phyloP scores from a whole-genome alignment of 2,888 invertebrate genomes.

The Antheraea yamamai region DNA sequence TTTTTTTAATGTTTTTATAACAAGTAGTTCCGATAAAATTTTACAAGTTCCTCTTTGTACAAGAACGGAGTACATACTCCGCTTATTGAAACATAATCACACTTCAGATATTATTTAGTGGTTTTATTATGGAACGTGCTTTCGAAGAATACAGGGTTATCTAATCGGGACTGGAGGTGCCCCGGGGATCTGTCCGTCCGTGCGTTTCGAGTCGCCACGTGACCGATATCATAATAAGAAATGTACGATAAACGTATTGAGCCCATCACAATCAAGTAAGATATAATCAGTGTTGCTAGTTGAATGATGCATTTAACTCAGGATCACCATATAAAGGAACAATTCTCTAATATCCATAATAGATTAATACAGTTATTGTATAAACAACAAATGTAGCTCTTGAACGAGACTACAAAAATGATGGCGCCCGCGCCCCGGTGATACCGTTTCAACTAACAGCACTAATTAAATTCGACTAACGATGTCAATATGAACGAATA shows the following conservation, averaged over 20 bases:
- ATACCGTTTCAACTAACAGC: not conserved
- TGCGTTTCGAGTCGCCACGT: conserved; percentile 59
- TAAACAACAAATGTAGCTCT: not conserved
- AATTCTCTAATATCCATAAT: not conserved
- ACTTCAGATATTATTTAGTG: conserved; percentile 58
- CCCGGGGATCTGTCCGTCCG: conserved; percentile 59
- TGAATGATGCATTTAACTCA: not conserved
- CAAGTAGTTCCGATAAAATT: conserved; percentile 80
- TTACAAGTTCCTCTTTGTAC: conserved; percentile 77
- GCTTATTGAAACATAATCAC: conserved; percentile 63
- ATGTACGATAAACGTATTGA: conserved; percentile 24
- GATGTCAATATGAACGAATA: not conserved
- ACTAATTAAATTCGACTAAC: not conserved
- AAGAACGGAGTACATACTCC: conserved; percentile 68
- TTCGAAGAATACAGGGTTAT: conserved; percentile 45
- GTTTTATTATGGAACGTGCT: conserved; percentile 46
- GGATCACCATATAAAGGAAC: not conserved
- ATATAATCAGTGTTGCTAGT: not conserved
- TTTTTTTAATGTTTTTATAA: conserved; percentile 75
- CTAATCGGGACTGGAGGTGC: conserved; percentile 24
- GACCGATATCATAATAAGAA: conserved; percentile 37
- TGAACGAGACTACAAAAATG: not conserved
- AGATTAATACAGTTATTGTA: not conserved
- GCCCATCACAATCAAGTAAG: conserved; percentile 38
- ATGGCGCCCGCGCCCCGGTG: not conserved